Percentiles rank a stretch among this genome's conserved stretches.
Conservation (phyloP, 2,797 vertebrate genomes). For the Aplochiton taeniatus region DNA sequence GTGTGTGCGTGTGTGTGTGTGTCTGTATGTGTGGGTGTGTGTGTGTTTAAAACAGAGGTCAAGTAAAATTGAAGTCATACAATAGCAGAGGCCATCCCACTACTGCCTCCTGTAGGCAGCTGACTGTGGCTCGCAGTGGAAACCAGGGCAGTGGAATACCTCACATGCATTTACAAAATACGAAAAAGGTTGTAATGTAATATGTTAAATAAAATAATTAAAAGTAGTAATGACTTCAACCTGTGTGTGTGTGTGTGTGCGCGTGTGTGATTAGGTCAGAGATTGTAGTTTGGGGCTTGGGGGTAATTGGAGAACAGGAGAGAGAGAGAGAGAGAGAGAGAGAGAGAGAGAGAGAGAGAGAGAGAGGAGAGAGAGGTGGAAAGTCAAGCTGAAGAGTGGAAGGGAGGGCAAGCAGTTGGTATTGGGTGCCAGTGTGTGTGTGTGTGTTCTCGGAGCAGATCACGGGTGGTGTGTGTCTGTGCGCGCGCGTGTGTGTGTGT, state of each 20-base stretch:
- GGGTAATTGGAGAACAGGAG: constrained; percentile 13
- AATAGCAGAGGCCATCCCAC: too few species aligned
- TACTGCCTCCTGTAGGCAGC: neutral
- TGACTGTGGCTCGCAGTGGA: neutral
- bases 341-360: neutral
- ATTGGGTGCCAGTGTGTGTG: constrained; percentile 9
- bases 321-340: constrained; percentile 63
- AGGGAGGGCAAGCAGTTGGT: constrained; percentile 78
- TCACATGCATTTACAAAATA: too few species aligned
- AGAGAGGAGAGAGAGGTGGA: constrained; percentile 37
- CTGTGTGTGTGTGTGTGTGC: neutral
- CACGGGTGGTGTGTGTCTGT: too few species aligned
- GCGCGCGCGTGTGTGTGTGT: constrained; percentile 18
- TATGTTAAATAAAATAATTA: too few species aligned
- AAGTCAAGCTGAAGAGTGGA: constrained; percentile 72
- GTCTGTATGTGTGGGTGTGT: neutral
- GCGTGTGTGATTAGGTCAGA: neutral
- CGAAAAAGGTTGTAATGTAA: too few species aligned
- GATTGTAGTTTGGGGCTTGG: neutral
- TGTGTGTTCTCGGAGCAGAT: constrained; percentile 45
- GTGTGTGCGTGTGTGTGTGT: neutral
- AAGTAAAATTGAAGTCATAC: too few species aligned
- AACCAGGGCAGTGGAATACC: too few species aligned
- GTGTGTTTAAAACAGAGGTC: neutral
- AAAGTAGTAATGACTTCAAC: too few species aligned